Evolutionary conservation across 2,113 vertebrate species (phyloP), one percentile per base, ranked within the genome.

Genomic region (Centropus unirufus): DNA sequence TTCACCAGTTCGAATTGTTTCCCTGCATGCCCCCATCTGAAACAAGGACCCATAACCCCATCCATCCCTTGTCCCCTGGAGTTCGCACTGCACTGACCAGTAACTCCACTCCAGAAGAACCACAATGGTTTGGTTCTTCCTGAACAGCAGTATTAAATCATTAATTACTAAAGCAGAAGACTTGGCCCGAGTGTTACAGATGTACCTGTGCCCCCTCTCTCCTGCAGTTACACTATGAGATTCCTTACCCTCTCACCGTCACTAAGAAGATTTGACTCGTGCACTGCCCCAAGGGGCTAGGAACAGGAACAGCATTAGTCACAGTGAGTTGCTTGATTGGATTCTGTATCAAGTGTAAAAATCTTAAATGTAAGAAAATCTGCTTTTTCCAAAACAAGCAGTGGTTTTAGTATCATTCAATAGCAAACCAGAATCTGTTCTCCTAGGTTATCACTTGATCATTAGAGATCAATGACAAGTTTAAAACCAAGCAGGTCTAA

Each of bases 91-190:
- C 52, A 72, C 6, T 2, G 21, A 19, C 40, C 9, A 23, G 30
- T 49, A 75, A 61, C 40, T 34, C 49, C 44, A 23, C 9, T 32
- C 22, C 20, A 59, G 47, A 39, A 51, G 70, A 47, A 2, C 19
- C 12, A 22, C 0, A 42, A 7, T 0, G 24, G 3, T 1, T 12
- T 4, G 14, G 11, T 19, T 57, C 42, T 58, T 55, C 24, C 32
- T 22, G 12, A 66, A 32, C 36, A n/a, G 16, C 1, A n/a, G 32
- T 27, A 9, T 20, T n/a, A n/a, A 79, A 44, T 9, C 32, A 27
- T 18, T 23, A 20, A 27, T 18, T 23, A 20, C 14, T 6, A 21
- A 54, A 49, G 46, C 52, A 72, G 36, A 10, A 84, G 58, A n/a
- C 47, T 87, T 17, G 77, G 29, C 74, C 47, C 0, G 0, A 77